phyloP scores from a whole-genome alignment of 2,888 invertebrate species.

The Mechanitis mazaeus region DNA sequence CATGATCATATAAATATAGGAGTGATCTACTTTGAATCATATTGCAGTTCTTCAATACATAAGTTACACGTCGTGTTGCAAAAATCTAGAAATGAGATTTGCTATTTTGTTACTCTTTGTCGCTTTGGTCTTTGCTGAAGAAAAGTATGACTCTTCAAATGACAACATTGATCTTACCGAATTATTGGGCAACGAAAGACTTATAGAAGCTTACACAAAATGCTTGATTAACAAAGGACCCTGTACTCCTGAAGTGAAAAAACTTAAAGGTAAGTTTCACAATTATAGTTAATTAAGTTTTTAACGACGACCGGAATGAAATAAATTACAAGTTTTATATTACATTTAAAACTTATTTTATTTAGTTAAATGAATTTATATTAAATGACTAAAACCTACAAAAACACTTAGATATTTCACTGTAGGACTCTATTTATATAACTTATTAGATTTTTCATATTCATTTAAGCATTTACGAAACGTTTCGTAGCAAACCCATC shows the following conservation, averaged over 20 bases:
- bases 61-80: conserved; percentile 8
- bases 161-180: conserved; percentile 82
- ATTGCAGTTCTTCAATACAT: conserved; percentile 8
- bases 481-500: conserved; percentile 74
- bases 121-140: conserved; percentile 45
- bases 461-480: conserved; percentile 48
- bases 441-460: conserved; percentile 5
- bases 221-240: conserved; percentile 81
- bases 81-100: conserved; percentile 14
- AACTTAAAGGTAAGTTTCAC: conserved; percentile 79
- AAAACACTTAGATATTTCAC: too few relatives aligned
- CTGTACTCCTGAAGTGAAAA: conserved; percentile 83
- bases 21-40: conserved; percentile 26
- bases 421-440: too few relatives aligned
- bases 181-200: conserved; percentile 80
- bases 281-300: background rate
- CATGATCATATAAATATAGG: conserved; percentile 24
- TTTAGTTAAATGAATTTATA: too few relatives aligned
- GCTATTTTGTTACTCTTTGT: conserved; percentile 37
- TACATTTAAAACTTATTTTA: background rate
- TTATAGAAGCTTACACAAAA: conserved; percentile 80
- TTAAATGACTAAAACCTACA: too few relatives aligned
- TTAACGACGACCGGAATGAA: background rate
- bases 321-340: background rate
- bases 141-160: conserved; percentile 77